Conservation (phyloP, 2,113 vertebrate species). For the Pseudolaguvia tuberculata region DNA sequence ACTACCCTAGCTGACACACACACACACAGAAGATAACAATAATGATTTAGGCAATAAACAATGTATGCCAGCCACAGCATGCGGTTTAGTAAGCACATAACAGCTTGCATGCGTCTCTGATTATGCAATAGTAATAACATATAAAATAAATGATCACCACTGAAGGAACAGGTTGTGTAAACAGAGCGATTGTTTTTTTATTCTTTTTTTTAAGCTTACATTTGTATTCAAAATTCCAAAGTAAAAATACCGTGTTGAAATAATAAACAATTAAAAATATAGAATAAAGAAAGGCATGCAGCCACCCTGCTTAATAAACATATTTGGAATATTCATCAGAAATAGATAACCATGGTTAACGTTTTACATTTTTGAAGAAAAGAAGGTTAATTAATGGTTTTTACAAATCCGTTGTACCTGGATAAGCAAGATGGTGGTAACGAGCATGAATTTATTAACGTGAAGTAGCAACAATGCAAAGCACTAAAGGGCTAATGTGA, state of each 20-base stretch:
- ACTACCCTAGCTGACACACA: too few species aligned
- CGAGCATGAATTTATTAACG: too few species aligned
- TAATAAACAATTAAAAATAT: slow-evolving; percentile 64
- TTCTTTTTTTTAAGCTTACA: slow-evolving; percentile 71
- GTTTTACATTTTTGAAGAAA: too few species aligned
- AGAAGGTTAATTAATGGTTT: too few species aligned
- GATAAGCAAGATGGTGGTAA: too few species aligned
- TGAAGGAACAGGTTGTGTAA: too few species aligned
- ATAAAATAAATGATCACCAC: slow-evolving; percentile 53
- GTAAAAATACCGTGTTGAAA: slow-evolving; percentile 68
- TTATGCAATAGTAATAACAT: background rate
- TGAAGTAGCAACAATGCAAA: too few species aligned
- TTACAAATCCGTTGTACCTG: too few species aligned
- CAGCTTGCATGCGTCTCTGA: background rate
- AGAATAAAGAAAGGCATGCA: slow-evolving; percentile 70
- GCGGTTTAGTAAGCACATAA: slow-evolving; percentile 42
- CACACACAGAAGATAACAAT: too few species aligned
- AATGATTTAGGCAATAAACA: slow-evolving; percentile 40
- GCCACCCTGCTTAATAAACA: slow-evolving; percentile 61
- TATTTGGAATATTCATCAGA: slow-evolving; percentile 36
- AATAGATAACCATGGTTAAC: slow-evolving; percentile 8
- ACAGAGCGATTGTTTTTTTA: too few species aligned
- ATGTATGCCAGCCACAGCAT: slow-evolving; percentile 43
- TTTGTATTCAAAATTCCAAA: slow-evolving; percentile 72
- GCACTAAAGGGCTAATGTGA: too few species aligned